A percentile compares a stretch with the other conserved stretches of the same genome.
Evolutionary conservation across 2,113 vertebrate genomes (phyloP).

Genomic region (Platichthys stellatus): DNA sequence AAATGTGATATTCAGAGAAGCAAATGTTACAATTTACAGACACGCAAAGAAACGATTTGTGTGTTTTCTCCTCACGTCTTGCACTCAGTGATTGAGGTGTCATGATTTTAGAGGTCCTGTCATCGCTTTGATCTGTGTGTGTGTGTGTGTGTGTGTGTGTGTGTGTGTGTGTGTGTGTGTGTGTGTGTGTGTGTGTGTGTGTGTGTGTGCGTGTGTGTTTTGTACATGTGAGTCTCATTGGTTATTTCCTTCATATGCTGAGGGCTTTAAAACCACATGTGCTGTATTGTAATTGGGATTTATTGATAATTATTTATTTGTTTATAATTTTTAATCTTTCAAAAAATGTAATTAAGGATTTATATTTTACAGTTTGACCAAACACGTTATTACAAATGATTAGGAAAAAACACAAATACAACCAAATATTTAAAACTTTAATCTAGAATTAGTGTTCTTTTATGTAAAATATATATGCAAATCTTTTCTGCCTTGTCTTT

Average conservation of each 20-base stretch:
- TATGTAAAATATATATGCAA: too few species aligned
- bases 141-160: neutral
- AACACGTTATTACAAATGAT: too few species aligned
- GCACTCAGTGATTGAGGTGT: neutral
- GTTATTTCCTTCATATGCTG: neutral
- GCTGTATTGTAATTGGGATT: neutral
- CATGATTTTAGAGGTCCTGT: constrained; percentile 15
- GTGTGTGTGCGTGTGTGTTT: neutral
- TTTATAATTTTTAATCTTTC: too few species aligned
- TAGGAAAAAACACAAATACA: too few species aligned
- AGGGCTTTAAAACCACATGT: neutral
- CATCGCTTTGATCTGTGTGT: neutral
- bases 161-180: constrained; percentile 7
- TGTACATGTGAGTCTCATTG: constrained; percentile 18
- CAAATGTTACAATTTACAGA: too few species aligned
- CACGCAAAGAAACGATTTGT: too few species aligned
- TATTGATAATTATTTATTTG: neutral
- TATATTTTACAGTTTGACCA: too few species aligned
- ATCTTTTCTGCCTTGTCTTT: too few species aligned
- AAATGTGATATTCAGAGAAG: neutral
- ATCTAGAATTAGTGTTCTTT: too few species aligned
- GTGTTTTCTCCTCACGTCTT: neutral
- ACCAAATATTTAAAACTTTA: neutral
- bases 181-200: neutral
- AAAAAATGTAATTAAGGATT: too few species aligned